Evolutionary conservation across 1,140 invertebrate species (phyloP).

Genomic region (Apis dorsata): DNA sequence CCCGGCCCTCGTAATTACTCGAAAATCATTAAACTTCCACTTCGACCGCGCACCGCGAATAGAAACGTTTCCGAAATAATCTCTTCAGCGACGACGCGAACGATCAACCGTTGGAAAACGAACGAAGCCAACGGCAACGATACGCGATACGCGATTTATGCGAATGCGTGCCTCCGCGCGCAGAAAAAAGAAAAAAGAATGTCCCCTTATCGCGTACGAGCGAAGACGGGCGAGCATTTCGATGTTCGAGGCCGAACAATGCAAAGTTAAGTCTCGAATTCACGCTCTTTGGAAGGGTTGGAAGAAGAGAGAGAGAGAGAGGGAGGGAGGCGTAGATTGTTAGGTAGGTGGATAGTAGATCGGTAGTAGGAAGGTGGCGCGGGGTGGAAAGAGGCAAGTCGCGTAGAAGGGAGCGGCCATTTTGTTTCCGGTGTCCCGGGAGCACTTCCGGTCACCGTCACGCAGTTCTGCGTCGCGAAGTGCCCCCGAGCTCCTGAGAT

Average conservation of each 20-base stretch:
- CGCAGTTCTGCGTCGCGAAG: conserved; percentile 76
- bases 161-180: not conserved
- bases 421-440: conserved; percentile 79
- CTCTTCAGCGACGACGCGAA: too few relatives aligned
- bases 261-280: conserved; percentile 72
- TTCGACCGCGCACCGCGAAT: conserved; percentile 41
- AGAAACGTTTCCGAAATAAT: conserved; percentile 41
- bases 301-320: conserved; percentile 25
- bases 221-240: conserved; percentile 31
- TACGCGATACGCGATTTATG: not conserved
- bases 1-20: conserved; percentile 59
- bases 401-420: conserved; percentile 72
- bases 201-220: not conserved
- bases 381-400: conserved; percentile 54
- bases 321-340: not conserved
- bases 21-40: conserved; percentile 65
- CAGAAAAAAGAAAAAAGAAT: not conserved
- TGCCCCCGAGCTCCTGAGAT: conserved; percentile 76
- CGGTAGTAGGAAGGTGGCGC: conserved; percentile 43
- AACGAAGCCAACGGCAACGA: not conserved
- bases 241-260: conserved; percentile 65
- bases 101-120: not conserved
- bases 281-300: conserved; percentile 53
- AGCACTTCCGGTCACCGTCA: conserved; percentile 79
- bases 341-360: conserved; percentile 15